A percentile compares a stretch with the other conserved stretches of the same genome.
Evolutionary conservation across 2,888 invertebrate genomes (phyloP).

Genomic region (Sericinus montela): DNA sequence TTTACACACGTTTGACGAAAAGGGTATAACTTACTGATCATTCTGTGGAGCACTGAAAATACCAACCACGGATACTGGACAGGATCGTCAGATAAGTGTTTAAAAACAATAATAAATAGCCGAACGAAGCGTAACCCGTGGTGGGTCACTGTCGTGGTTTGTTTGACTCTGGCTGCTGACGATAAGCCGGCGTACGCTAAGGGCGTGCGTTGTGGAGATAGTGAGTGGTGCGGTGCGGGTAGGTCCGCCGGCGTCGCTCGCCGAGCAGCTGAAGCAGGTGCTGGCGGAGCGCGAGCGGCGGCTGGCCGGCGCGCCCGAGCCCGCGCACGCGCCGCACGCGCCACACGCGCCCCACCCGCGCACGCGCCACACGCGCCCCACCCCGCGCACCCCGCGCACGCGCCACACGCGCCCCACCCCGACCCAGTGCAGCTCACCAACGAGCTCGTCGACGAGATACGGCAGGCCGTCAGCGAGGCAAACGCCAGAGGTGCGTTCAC

Average conservation of each 20-base stretch:
- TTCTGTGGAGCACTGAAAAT: too few relatives aligned
- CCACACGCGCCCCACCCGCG: slow-evolving; percentile 18
- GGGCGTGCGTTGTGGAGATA: background rate
- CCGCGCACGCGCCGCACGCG: slow-evolving; percentile 28
- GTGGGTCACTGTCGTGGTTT: too few relatives aligned
- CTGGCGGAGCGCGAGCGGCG: slow-evolving; percentile 91
- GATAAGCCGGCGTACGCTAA: too few relatives aligned
- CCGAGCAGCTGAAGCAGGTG: slow-evolving; percentile 92
- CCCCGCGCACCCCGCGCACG: slow-evolving; percentile 12
- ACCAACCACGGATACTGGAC: too few relatives aligned
- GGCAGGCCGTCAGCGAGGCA: slow-evolving; percentile 92
- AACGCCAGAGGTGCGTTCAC: slow-evolving; percentile 86
- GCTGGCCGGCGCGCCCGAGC: slow-evolving; percentile 69
- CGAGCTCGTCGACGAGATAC: slow-evolving; percentile 91
- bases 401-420: slow-evolving; percentile 42
- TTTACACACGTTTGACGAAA: too few relatives aligned
- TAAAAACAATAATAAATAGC: too few relatives aligned
- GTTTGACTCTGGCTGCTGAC: too few relatives aligned
- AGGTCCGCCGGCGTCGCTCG: slow-evolving; percentile 88
- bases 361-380: slow-evolving; percentile 13
- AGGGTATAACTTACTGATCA: too few relatives aligned
- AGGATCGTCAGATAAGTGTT: too few relatives aligned
- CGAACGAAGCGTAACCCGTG: too few relatives aligned
- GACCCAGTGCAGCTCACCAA: slow-evolving; percentile 87
- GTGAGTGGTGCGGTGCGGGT: slow-evolving; percentile 28